Base-by-base conservation (phyloP, 2,797 vertebrate species). In the Pogoniulus pusillus region DNA sequence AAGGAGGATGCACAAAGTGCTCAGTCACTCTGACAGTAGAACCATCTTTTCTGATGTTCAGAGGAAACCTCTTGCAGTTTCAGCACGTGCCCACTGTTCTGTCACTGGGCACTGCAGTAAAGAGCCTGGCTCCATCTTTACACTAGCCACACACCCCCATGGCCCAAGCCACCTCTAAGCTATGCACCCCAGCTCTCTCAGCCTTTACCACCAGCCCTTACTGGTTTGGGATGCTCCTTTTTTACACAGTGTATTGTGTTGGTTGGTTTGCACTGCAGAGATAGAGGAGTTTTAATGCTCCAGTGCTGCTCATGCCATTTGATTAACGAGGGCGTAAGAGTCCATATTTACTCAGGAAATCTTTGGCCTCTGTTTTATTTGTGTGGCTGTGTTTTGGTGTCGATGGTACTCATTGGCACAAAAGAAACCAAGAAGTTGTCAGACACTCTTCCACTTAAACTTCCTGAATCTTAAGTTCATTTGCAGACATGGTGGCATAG, bases 341-440 rank as follows among this genome's bases (percentile, higher is more conserved):
- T 10, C 16, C 16, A 1, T 64, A 49, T 70, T 79, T 73, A 20
- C 6, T 55, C 17, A 74, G 23, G 69, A 77, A 63, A 80, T 12
- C 35, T 39, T 70, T 16, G 23, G 24, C 39, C 58, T 62, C 57
- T 20, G 32, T 29, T 29, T 18, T 30, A 82, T 92, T 82, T 91
- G 60, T 89, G 10, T 89, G 69, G 63, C 78, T 80, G 32, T 69
- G 49, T 92, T 87, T 92, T 19, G 15, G 89, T 70, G 62, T 59
- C 71, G 71, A 54, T 87, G 55, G 53, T 94, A 60, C 34, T 83
- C 82, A 23, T 59, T 84, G 79, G 74, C 92, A 82, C 29, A 66
- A 66, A 73, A 91, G 78, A 95, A 94, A 84, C 59, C 71, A 94
- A 81, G 71, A 96, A 91, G 65, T 82, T 95, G 83, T 87, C 66